Percentiles rank a stretch among this genome's conserved stretches.
Conservation (phyloP, 2,797 vertebrate genomes). For the Xenopus petersii region DNA sequence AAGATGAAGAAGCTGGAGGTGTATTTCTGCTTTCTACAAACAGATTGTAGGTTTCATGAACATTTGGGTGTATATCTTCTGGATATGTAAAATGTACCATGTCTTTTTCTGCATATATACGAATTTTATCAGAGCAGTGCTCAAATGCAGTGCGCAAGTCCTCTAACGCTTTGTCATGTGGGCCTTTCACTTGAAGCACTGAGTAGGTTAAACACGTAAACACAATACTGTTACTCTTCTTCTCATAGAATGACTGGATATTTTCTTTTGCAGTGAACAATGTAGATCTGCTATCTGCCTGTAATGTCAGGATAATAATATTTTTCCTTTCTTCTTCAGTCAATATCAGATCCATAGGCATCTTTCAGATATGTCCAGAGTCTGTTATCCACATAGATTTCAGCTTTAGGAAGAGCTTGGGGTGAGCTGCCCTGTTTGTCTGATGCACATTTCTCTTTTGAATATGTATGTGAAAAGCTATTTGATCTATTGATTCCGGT, state of each 20-base stretch:
- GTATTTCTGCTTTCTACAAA: constrained; percentile 45
- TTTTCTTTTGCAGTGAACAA: constrained; percentile 58
- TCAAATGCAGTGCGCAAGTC: constrained; percentile 61
- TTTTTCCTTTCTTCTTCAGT: constrained; percentile 44
- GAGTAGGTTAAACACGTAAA: constrained; percentile 57
- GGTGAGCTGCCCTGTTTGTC: not conserved
- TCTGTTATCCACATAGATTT: constrained; percentile 56
- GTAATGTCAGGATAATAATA: constrained; percentile 57
- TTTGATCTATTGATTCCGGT: constrained; percentile 58
- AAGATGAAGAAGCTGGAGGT: constrained; percentile 4
- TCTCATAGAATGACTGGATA: constrained; percentile 66
- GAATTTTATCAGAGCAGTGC: constrained; percentile 35
- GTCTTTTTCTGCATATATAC: constrained; percentile 48
- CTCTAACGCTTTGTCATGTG: constrained; percentile 61
- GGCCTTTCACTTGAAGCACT: constrained; percentile 63
- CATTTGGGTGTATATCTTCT: constrained; percentile 39
- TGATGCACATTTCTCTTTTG: not conserved
- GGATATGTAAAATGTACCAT: constrained; percentile 49
- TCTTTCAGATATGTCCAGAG: constrained; percentile 74
- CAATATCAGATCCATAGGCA: accelerated
- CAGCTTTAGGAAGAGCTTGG: constrained; percentile 40
- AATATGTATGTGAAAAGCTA: constrained; percentile 67
- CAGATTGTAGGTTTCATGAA: constrained; percentile 35
- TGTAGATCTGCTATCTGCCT: constrained; percentile 51
- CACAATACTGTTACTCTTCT: constrained; percentile 59